Percentiles rank a stretch among this genome's conserved stretches.
Evolutionary conservation across 2,888 invertebrate genomes (phyloP).

Genomic region (Leptura quadrifasciata): DNA sequence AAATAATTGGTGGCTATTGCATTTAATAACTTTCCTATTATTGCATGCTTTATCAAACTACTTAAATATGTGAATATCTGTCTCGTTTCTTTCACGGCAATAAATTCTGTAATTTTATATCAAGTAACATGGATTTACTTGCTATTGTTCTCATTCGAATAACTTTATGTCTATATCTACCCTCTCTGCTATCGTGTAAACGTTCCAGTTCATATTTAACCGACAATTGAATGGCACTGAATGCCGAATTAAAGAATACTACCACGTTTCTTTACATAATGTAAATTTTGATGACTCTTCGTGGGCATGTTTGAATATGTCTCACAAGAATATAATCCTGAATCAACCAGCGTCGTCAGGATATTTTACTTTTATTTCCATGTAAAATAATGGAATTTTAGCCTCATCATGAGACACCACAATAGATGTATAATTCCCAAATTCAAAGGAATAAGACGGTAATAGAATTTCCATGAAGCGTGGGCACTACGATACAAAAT

Average conservation of each 20-base stretch:
- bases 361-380: conserved; percentile 27
- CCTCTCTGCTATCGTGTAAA: conserved; percentile 9
- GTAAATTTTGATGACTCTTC: conserved; percentile 10
- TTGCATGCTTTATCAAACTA: no score
- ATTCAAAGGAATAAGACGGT: conserved; percentile 16
- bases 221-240: conserved; percentile 21
- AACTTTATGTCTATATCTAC: background rate
- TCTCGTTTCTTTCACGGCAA: no score
- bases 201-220: conserved; percentile 8
- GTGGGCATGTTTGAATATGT: background rate
- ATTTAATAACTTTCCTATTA: no score
- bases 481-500: conserved; percentile 1
- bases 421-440: conserved; percentile 23
- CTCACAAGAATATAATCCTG: conserved; percentile 14
- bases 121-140: no score
- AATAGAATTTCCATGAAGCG: conserved; percentile 31
- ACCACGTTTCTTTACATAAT: background rate
- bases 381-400: conserved; percentile 26
- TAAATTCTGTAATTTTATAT: no score
- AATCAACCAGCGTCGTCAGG: background rate
- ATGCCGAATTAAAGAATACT: conserved; percentile 22
- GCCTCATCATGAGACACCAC: conserved; percentile 19
- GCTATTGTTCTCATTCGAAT: background rate
- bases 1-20: no score
- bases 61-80: no score